These are phyloP conservation scores for Theropithecus gelada DNA, from an alignment of 2,113 vertebrate species.

Conservation along the genomic window DNA sequence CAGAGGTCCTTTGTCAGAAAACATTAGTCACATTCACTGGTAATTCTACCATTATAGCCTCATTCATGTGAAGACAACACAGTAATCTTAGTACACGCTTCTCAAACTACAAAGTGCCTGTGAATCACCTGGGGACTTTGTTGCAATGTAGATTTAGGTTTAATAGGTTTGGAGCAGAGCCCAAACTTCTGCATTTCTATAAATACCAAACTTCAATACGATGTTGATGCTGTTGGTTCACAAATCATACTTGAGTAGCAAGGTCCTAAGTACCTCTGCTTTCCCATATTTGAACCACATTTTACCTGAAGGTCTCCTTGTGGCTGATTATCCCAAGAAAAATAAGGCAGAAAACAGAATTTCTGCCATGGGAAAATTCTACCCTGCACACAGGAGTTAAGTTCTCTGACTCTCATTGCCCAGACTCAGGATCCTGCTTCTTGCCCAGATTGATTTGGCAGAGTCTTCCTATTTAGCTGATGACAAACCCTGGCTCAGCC, in stretches of 20 bases:
- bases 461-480: not conserved
- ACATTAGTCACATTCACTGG: not conserved
- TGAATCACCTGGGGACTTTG: not conserved
- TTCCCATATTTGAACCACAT: not conserved
- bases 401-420: not conserved
- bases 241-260: not conserved
- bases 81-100: not conserved
- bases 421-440: not conserved
- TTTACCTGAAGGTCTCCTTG: not conserved
- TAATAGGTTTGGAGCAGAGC: not conserved
- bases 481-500: not conserved
- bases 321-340: not conserved
- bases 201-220: not conserved
- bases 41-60: not conserved
- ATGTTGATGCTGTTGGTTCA: not conserved
- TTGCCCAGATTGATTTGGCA: not conserved
- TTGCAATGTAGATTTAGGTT: not conserved
- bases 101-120: not conserved
- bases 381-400: not conserved
- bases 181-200: not conserved
- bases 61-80: not conserved
- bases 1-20: slow-evolving; percentile 17
- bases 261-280: not conserved
- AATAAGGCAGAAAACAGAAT: not conserved
- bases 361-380: not conserved